Conservation (phyloP, 2,113 vertebrate species). For the Galeopterus variegatus region DNA sequence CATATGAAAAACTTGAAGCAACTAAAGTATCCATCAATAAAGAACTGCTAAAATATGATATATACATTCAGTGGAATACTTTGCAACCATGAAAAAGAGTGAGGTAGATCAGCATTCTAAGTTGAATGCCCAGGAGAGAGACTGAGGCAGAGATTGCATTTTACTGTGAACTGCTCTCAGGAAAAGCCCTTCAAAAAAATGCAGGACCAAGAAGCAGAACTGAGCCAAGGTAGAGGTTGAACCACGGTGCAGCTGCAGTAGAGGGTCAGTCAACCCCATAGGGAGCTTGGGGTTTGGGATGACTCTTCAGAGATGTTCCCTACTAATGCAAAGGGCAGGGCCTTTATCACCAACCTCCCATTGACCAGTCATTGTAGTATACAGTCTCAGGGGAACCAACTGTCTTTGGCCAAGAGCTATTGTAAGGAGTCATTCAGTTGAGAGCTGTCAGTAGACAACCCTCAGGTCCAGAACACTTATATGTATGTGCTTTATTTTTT, state of each 20-base stretch:
- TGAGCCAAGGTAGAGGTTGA: not conserved
- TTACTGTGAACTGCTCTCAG: not conserved
- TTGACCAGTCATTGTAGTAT: not conserved
- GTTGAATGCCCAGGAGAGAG: not conserved
- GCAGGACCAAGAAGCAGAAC: not conserved
- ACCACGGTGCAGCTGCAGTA: rapidly evolving
- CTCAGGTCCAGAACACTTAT: too few species aligned
- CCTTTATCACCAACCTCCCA: not conserved
- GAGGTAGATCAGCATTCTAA: not conserved
- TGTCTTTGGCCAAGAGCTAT: not conserved
- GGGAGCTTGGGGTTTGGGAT: not conserved
- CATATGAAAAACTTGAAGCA: too few species aligned
- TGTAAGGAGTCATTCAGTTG: not conserved
- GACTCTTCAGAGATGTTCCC: not conserved
- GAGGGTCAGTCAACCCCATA: not conserved
- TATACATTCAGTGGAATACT: not conserved
- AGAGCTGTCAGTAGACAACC: not conserved
- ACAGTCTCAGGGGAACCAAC: not conserved
- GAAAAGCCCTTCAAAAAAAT: not conserved
- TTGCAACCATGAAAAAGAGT: not conserved
- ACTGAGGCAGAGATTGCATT: not conserved
- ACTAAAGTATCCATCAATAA: too few species aligned
- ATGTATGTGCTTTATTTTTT: not conserved
- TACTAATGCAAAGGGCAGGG: not conserved
- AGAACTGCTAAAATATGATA: not conserved